A percentile compares a stretch with the other conserved stretches of the same genome.
Evolutionary conservation across 2,888 invertebrate genomes (phyloP).

Genomic region (Campoletis raptor): DNA sequence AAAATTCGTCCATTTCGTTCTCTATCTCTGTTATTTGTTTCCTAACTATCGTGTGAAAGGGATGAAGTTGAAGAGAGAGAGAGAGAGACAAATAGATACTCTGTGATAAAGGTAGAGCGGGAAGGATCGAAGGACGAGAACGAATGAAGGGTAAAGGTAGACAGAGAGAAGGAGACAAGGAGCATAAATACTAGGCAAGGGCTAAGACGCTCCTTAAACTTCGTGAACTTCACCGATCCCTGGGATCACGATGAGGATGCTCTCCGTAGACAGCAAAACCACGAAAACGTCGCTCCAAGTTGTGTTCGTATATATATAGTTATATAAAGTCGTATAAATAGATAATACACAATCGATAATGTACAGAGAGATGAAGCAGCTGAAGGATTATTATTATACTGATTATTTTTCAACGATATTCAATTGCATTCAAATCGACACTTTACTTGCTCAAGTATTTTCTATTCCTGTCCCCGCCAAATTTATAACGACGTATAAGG

Average conservation of each 20-base stretch:
- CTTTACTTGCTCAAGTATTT: background rate
- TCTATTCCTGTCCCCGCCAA: background rate
- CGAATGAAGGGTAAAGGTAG: constrained; percentile 11
- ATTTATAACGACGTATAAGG: background rate
- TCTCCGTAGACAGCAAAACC: constrained; percentile 17
- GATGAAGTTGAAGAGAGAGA: constrained; percentile 17
- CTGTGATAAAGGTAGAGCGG: background rate
- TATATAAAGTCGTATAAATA: background rate
- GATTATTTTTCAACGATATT: background rate
- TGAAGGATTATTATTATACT: background rate
- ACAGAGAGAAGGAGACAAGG: constrained; percentile 19
- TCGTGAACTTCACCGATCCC: constrained; percentile 56
- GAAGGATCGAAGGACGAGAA: background rate
- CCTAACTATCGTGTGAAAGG: constrained; percentile 21
- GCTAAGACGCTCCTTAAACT: constrained; percentile 64
- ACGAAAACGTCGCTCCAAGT: constrained; percentile 4
- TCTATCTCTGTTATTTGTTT: constrained; percentile 6
- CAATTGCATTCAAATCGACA: background rate
- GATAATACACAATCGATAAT: background rate
- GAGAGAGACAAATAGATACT: constrained; percentile 6
- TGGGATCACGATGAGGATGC: constrained; percentile 45
- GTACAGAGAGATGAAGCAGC: background rate
- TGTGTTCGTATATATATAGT: background rate
- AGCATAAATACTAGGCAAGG: constrained; percentile 24
- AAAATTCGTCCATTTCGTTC: constrained; percentile 12